Conservation (phyloP, 2,797 vertebrate genomes). For the Chaenodraco wilsoni region DNA sequence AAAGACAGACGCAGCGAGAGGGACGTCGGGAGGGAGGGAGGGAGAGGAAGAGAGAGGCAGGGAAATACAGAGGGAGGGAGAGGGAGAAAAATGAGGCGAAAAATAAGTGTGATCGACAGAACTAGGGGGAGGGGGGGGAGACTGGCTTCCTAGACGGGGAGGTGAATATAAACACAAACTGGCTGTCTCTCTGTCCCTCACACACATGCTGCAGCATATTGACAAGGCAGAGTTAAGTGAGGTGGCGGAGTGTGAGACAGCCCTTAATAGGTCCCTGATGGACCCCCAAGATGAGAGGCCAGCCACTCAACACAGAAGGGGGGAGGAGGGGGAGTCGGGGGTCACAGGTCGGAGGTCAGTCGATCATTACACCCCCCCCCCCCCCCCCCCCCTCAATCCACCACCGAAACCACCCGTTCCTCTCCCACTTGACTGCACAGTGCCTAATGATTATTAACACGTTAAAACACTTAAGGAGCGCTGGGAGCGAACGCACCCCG, state of each 20-base stretch:
- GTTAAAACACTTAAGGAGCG: slow-evolving; percentile 84
- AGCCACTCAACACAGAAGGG: slow-evolving; percentile 71
- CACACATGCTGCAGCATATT: slow-evolving; percentile 81
- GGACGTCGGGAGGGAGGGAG: slow-evolving; percentile 63
- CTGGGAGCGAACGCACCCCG: slow-evolving; percentile 73
- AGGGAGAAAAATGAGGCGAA: slow-evolving; percentile 43
- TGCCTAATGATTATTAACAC: slow-evolving; percentile 84
- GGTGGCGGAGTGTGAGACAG: slow-evolving; percentile 78
- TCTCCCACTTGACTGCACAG: slow-evolving; percentile 76
- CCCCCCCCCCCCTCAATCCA: slow-evolving; percentile 17
- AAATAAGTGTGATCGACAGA: slow-evolving; percentile 70
- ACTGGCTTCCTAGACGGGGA: slow-evolving; percentile 71
- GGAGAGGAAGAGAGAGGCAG: slow-evolving; percentile 50
- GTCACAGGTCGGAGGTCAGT: slow-evolving; percentile 76
- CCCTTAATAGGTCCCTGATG: slow-evolving; percentile 84
- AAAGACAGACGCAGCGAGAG: slow-evolving; percentile 80
- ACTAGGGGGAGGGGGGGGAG: slow-evolving; percentile 22
- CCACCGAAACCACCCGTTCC: slow-evolving; percentile 31
- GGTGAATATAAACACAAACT: slow-evolving; percentile 77
- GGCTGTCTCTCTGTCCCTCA: slow-evolving; percentile 63
- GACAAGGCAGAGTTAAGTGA: slow-evolving; percentile 82
- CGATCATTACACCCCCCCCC: slow-evolving; percentile 71
- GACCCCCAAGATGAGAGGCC: slow-evolving; percentile 82
- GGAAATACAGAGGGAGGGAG: slow-evolving; percentile 19
- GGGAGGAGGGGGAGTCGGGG: slow-evolving; percentile 44